phyloP scores from a whole-genome alignment of 2,797 vertebrate species.

The Emys orbicularis region DNA sequence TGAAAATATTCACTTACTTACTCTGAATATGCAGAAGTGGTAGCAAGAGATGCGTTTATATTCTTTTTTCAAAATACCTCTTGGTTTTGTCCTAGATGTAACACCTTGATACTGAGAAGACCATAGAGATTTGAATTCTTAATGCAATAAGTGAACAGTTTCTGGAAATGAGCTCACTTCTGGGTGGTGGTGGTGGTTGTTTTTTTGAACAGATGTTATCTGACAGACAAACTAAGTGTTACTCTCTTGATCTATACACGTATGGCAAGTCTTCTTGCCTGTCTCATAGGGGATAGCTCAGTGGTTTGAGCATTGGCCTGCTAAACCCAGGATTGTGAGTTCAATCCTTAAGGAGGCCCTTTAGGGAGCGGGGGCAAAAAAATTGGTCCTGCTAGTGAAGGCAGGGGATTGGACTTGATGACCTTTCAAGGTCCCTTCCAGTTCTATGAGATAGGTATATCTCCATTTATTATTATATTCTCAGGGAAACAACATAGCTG shows the following conservation, averaged over 20 bases:
- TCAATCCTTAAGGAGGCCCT: too few relatives aligned
- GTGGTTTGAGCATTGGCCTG: too few relatives aligned
- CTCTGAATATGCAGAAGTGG: not conserved
- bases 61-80: not conserved
- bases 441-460: too few relatives aligned
- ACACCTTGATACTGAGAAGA: not conserved
- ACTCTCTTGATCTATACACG: not conserved
- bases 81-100: not conserved
- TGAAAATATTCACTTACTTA: too few relatives aligned
- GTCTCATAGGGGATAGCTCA: not conserved
- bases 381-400: too few relatives aligned
- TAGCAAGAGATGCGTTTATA: not conserved
- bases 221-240: not conserved
- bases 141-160: not conserved
- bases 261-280: not conserved
- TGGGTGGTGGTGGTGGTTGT: too few relatives aligned
- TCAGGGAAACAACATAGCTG: not conserved
- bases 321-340: too few relatives aligned
- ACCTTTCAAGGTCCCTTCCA: too few relatives aligned
- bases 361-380: too few relatives aligned
- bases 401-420: too few relatives aligned
- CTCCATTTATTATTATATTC: not conserved
- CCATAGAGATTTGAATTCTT: not conserved
- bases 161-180: not conserved
- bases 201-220: not conserved